Conservation (phyloP, 2,113 vertebrate genomes). For the Pomatostomus ruficeps region DNA sequence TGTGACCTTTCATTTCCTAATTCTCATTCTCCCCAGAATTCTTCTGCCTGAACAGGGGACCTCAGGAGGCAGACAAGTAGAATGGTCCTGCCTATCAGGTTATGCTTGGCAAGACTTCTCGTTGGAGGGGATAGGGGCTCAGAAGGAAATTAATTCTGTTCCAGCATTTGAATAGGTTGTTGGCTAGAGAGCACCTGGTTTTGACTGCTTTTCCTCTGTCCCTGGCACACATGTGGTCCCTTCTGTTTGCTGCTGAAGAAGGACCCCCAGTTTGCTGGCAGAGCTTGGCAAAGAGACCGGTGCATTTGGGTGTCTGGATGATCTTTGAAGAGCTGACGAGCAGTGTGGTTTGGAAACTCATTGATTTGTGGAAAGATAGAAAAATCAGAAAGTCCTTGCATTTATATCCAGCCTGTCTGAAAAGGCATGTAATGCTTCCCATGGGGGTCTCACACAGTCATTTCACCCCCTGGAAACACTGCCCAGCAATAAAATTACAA, state of each 20-base stretch:
- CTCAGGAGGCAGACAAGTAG: background rate
- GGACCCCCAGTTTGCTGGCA: background rate
- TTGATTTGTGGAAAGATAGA: background rate
- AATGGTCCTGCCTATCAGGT: background rate
- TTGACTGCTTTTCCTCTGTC: background rate
- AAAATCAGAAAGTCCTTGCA: background rate
- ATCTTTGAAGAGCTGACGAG: background rate
- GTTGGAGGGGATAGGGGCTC: fast-evolving
- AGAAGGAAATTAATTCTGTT: background rate
- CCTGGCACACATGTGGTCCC: background rate
- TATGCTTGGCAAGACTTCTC: background rate
- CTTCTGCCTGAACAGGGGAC: background rate
- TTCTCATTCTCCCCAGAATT: background rate
- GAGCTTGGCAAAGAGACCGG: background rate
- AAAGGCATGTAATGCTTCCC: background rate
- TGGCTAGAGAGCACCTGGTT: background rate
- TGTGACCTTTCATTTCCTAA: background rate
- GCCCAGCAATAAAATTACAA: background rate
- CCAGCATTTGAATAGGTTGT: background rate
- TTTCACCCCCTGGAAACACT: background rate
- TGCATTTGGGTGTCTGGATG: background rate
- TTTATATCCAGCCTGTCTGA: background rate
- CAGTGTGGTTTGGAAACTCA: background rate
- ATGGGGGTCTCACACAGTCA: background rate
- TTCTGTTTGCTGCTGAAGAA: background rate